Percentiles rank a stretch among this genome's conserved stretches.
These are phyloP conservation scores for Anseranas semipalmata DNA, from an alignment of 2,113 vertebrate species.

Conservation along the genomic window DNA sequence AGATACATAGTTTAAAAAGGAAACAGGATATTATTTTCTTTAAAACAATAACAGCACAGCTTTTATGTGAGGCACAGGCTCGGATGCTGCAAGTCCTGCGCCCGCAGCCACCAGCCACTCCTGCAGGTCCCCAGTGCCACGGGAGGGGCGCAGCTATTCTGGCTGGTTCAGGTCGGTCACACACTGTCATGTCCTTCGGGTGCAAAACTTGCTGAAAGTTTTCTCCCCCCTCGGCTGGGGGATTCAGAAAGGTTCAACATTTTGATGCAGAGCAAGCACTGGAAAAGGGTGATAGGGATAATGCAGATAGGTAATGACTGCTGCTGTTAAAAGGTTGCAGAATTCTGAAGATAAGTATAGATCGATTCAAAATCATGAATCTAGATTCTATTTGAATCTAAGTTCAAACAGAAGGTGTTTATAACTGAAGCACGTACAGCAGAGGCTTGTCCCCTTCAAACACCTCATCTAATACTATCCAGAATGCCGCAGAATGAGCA, in stretches of 20 bases:
- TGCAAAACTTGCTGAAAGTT: not conserved
- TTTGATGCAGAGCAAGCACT: not conserved
- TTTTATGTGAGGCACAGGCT: not conserved
- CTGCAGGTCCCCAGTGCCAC: fast-evolving
- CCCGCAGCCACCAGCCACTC: not conserved
- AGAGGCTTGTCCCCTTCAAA: not conserved
- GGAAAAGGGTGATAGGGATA: not conserved
- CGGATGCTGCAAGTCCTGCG: not conserved
- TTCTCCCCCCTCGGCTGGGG: not conserved
- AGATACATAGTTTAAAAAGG: not conserved
- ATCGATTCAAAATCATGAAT: too few relatives aligned
- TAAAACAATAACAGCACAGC: not conserved
- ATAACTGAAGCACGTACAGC: not conserved
- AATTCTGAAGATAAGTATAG: too few relatives aligned
- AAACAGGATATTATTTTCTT: slow-evolving; percentile 15
- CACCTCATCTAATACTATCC: not conserved
- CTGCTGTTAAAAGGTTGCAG: not conserved
- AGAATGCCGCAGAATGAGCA: not conserved
- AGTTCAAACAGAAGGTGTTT: not conserved
- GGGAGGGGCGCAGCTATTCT: not conserved
- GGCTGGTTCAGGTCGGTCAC: not conserved
- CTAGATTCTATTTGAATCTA: too few relatives aligned
- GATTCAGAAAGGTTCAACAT: not conserved
- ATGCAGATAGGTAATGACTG: not conserved
- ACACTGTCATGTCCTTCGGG: not conserved